Percentiles rank a stretch among this genome's conserved stretches.
These are phyloP conservation scores for Rhagonycha fulva DNA, from an alignment of 2,888 invertebrate species.

Conservation along the genomic window DNA sequence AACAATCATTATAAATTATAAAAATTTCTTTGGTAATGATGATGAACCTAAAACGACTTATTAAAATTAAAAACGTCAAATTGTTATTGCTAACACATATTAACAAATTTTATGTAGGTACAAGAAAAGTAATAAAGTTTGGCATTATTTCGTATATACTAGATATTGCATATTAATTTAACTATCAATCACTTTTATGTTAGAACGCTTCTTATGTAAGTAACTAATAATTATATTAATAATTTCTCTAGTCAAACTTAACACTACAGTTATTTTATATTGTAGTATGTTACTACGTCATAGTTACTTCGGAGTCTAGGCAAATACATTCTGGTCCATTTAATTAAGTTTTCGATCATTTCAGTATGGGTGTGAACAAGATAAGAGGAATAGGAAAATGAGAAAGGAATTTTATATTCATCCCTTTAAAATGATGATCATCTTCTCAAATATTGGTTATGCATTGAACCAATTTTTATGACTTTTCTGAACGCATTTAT, in stretches of 20 bases:
- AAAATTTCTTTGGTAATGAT: neutral
- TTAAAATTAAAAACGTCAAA: neutral
- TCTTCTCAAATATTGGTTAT: too few relatives aligned
- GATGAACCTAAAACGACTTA: neutral
- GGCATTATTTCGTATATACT: neutral
- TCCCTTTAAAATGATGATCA: too few relatives aligned
- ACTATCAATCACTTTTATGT: conserved; percentile 2
- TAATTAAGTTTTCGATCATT: neutral
- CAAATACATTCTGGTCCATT: neutral
- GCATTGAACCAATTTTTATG: too few relatives aligned
- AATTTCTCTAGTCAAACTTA: neutral
- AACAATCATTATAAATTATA: neutral
- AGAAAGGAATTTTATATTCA: too few relatives aligned
- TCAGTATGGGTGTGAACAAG: neutral
- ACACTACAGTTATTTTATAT: neutral
- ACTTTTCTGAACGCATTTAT: too few relatives aligned
- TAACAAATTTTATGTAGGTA: neutral
- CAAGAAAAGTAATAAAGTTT: conserved; percentile 1
- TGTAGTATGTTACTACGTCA: neutral
- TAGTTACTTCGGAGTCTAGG: neutral
- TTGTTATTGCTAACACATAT: neutral
- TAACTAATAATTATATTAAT: conserved; percentile 4
- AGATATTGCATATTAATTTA: conserved; percentile 4
- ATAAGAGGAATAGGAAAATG: neutral
- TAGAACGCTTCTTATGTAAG: conserved; percentile 2